Conservation (phyloP, 2,888 invertebrate genomes). For the Galerucella calmariensis region DNA sequence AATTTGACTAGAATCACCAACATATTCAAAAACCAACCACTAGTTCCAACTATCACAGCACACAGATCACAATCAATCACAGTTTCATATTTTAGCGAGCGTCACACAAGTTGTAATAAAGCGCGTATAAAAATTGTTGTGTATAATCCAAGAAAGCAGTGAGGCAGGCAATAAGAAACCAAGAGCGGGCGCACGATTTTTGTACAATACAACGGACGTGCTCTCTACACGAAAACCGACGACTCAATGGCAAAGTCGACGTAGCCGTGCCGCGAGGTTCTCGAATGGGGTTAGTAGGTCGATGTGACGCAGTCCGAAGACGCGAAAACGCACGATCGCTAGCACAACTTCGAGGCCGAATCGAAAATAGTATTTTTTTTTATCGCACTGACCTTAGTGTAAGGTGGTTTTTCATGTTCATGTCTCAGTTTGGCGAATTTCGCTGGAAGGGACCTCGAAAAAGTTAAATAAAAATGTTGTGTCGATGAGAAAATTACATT, state of each 20-base stretch:
- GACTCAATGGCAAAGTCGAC: slow-evolving; percentile 62
- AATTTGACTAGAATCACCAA: slow-evolving; percentile 37
- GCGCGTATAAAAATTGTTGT: slow-evolving; percentile 9
- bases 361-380: slow-evolving; percentile 57
- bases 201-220: slow-evolving; percentile 37
- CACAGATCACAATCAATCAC: slow-evolving; percentile 42
- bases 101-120: slow-evolving; percentile 20
- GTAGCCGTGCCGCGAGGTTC: slow-evolving; percentile 63
- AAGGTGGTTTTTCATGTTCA: slow-evolving; percentile 49
- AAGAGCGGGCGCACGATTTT: no score
- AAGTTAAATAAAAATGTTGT: not conserved
- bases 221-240: slow-evolving; percentile 54
- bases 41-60: slow-evolving; percentile 39
- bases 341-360: slow-evolving; percentile 53
- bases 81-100: slow-evolving; percentile 18
- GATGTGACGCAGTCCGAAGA: slow-evolving; percentile 69
- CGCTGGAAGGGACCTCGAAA: slow-evolving; percentile 23
- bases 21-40: slow-evolving; percentile 26
- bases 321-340: slow-evolving; percentile 80
- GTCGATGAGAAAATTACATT: slow-evolving; percentile 1
- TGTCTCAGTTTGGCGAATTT: slow-evolving; percentile 46
- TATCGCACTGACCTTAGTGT: slow-evolving; percentile 51
- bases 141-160: slow-evolving; percentile 50
- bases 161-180: slow-evolving; percentile 52
- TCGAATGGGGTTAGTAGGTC: slow-evolving; percentile 78